Evolutionary conservation across 1,140 invertebrate species (phyloP).

Genomic region (Eubasilissa regina): DNA sequence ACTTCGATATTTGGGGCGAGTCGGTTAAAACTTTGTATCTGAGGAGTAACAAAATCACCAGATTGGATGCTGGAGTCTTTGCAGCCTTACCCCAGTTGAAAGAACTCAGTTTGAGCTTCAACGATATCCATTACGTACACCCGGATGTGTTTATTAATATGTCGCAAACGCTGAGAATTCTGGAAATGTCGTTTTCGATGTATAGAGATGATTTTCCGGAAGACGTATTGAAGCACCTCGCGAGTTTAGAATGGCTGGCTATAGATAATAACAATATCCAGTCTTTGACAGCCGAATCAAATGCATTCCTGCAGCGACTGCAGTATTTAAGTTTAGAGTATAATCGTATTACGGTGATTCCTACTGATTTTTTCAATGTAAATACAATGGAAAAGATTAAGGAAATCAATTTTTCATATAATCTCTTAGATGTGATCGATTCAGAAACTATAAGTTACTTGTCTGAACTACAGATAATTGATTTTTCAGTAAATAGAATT

Average conservation of each 20-base stretch:
- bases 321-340: slow-evolving; percentile 91
- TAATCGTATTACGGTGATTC: slow-evolving; percentile 80
- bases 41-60: slow-evolving; percentile 87
- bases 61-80: slow-evolving; percentile 83
- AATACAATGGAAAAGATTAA: slow-evolving; percentile 81
- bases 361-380: slow-evolving; percentile 78
- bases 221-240: slow-evolving; percentile 79
- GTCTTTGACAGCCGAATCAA: slow-evolving; percentile 77
- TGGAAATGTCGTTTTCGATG: slow-evolving; percentile 90
- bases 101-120: slow-evolving; percentile 92
- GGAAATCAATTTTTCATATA: slow-evolving; percentile 85
- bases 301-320: slow-evolving; percentile 76
- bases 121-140: slow-evolving; percentile 85
- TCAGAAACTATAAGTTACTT: slow-evolving; percentile 77
- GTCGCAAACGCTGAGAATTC: slow-evolving; percentile 80
- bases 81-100: slow-evolving; percentile 79
- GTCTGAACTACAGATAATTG: slow-evolving; percentile 78
- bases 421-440: slow-evolving; percentile 77
- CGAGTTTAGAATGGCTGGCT: slow-evolving; percentile 86
- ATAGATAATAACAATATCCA: slow-evolving; percentile 91
- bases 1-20: slow-evolving; percentile 86
- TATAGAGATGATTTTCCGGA: slow-evolving; percentile 85
- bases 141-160: slow-evolving; percentile 85
- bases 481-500: slow-evolving; percentile 82
- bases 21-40: slow-evolving; percentile 87